Percentiles rank a stretch among this genome's conserved stretches.
Conservation (phyloP, 2,113 vertebrate species). For the Microtus richardsoni region DNA sequence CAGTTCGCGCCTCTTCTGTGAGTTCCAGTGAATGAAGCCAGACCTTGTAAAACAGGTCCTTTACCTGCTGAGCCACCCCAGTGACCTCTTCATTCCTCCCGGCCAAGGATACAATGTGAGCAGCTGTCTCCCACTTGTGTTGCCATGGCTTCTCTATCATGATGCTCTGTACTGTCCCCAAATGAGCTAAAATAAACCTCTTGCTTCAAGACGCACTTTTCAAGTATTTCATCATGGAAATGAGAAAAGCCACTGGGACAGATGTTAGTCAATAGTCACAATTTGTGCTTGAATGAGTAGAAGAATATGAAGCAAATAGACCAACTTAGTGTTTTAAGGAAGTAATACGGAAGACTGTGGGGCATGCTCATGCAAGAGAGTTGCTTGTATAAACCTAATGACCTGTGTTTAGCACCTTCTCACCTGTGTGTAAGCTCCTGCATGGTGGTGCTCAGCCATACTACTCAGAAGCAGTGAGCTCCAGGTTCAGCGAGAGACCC, state of each 20-base stretch:
- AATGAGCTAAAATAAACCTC: neutral
- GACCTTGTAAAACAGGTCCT: neutral
- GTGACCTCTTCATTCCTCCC: neutral
- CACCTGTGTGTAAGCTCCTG: too few species aligned
- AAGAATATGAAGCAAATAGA: neutral
- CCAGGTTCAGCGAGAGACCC: neutral
- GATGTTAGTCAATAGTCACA: neutral
- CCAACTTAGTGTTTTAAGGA: neutral
- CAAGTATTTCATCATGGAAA: neutral
- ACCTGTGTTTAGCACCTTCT: rapidly evolving
- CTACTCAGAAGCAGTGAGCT: too few species aligned
- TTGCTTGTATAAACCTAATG: neutral
- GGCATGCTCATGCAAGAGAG: neutral
- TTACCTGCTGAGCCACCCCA: neutral
- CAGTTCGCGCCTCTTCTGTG: too few species aligned
- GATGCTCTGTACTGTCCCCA: neutral
- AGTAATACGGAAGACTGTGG: neutral
- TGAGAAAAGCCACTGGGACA: neutral
- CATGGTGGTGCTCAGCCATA: neutral
- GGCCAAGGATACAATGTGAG: neutral
- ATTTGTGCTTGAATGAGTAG: neutral
- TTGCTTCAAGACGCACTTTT: neutral
- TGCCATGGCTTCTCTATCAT: too few species aligned
- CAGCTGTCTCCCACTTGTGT: neutral
- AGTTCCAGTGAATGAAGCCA: too few species aligned